These are phyloP conservation scores for Mythimna vitellina DNA, from an alignment of 2,888 invertebrate genomes.

Conservation along the genomic window DNA sequence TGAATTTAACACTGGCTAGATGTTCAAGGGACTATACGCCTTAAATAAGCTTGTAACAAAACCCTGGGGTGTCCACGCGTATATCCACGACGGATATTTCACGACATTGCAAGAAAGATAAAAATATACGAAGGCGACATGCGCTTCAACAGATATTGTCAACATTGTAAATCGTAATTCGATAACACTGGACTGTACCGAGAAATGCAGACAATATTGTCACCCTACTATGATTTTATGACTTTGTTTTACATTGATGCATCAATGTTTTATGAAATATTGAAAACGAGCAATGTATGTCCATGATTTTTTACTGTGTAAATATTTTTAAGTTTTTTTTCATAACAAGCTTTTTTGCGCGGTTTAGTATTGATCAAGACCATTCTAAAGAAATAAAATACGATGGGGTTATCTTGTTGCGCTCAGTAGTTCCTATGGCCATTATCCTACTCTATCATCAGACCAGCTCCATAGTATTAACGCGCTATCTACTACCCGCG, in stretches of 20 bases:
- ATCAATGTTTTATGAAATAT: not conserved
- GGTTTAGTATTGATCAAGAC: too few relatives aligned
- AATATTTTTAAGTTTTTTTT: not conserved
- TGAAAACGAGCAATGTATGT: slow-evolving; percentile 21
- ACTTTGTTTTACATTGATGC: slow-evolving; percentile 32
- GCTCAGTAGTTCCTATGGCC: too few relatives aligned
- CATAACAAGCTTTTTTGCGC: too few relatives aligned
- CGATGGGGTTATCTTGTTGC: too few relatives aligned
- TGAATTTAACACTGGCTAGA: too few relatives aligned
- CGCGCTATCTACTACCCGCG: too few relatives aligned
- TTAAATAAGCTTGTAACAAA: slow-evolving; percentile 60
- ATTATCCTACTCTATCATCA: too few relatives aligned
- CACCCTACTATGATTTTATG: slow-evolving; percentile 67
- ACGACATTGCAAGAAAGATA: slow-evolving; percentile 78
- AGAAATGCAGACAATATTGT: slow-evolving; percentile 70
- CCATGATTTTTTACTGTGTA: not conserved
- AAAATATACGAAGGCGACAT: slow-evolving; percentile 79
- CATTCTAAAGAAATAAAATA: too few relatives aligned
- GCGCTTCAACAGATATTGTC: slow-evolving; percentile 82
- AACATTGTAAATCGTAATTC: slow-evolving; percentile 87
- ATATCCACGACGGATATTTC: slow-evolving; percentile 67
- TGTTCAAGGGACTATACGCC: too few relatives aligned
- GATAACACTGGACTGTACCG: slow-evolving; percentile 77
- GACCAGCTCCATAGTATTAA: too few relatives aligned
- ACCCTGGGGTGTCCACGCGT: slow-evolving; percentile 53